A percentile compares a stretch with the other conserved stretches of the same genome.
Evolutionary conservation across 53 echinoderm and acorn worm species (phyloP).

Genomic region (Pentamera pediparva): DNA sequence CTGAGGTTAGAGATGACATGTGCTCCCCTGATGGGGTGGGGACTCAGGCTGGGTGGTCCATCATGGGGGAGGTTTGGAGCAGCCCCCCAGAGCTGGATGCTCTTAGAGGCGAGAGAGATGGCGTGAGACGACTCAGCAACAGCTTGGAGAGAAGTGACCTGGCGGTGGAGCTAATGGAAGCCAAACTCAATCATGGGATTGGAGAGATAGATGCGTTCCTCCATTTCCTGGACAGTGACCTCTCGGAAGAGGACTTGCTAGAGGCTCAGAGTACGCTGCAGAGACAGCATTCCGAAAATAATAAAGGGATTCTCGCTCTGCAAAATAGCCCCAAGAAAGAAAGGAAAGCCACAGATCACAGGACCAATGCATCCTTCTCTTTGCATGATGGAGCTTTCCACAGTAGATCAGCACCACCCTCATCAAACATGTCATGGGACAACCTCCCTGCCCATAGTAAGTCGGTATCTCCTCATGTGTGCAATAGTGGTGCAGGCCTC

Average conservation of each 20-base stretch:
- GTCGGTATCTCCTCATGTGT: too few relatives aligned
- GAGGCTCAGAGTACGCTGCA: slow-evolving; percentile 18
- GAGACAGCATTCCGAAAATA: not conserved
- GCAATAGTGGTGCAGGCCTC: not conserved
- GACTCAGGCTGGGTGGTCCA: slow-evolving; percentile 16
- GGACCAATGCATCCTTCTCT: not conserved
- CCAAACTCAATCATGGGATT: slow-evolving; percentile 85
- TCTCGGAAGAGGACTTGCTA: slow-evolving; percentile 66
- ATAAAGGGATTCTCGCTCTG: slow-evolving; percentile 8
- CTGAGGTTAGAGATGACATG: not conserved
- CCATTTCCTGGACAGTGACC: slow-evolving; percentile 69
- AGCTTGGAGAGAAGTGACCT: slow-evolving; percentile 64
- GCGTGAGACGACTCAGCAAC: slow-evolving; percentile 34
- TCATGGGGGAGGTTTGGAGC: not conserved
- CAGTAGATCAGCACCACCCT: not conserved
- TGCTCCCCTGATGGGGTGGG: not conserved
- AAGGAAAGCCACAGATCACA: not conserved
- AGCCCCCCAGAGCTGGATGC: slow-evolving; percentile 46
- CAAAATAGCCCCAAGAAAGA: not conserved
- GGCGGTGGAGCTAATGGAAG: slow-evolving; percentile 86
- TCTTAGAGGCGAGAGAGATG: slow-evolving; percentile 42
- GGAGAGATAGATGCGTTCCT: slow-evolving; percentile 96
- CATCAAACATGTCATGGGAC: too few relatives aligned
- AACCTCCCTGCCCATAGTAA: not conserved
- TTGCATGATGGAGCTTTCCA: not conserved